Evolutionary conservation across 2,797 vertebrate genomes (phyloP), one percentile per base, ranked within the genome.

Genomic region (Myoxocephalus aenaeus): DNA sequence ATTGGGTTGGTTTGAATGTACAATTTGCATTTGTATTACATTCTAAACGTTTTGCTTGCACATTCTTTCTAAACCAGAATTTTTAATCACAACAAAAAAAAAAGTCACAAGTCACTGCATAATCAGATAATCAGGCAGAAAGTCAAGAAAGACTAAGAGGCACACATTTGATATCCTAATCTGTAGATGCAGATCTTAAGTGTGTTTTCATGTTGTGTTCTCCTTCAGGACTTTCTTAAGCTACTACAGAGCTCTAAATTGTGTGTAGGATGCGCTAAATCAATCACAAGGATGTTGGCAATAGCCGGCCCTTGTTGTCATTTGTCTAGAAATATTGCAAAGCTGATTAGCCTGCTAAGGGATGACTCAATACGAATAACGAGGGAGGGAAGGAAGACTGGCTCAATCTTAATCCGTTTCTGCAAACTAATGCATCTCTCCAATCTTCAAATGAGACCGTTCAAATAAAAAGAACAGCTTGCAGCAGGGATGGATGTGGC

Each of bases 341-440:
- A 83, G 70, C 77, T 85, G 77, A 90, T 89, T 83, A 87, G 44
- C 62, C 58, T 72, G 65, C 73, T 78, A 36, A 69, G 56, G 69
- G 44, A 80, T 87, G 79, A 91, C 70, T 91, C 77, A 77, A 71
- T 75, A 34, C 5, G 25, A 29, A 75, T 53, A 85, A 71, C 22
- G 69, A 61, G 29, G 65, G 67, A 77, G 64, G 75, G 67, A 81
- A 85, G 69, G 46, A 70, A 88, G 78, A 70, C 77, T 66, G 72
- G 75, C 79, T 86, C 79, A 79, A 53, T 72, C 73, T 67, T 84
- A 90, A 88, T 84, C 80, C 50, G 80, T 73, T 79, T 84, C 84
- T 79, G 68, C 73, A 80, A 67, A 76, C 65, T 75, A 81, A 84
- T 54, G 40, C 69, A 77, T 81, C 50, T 58, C 51, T 81, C 58